Conservation (phyloP, 2,888 invertebrate species). For the Caenorhabditis uteleia region DNA sequence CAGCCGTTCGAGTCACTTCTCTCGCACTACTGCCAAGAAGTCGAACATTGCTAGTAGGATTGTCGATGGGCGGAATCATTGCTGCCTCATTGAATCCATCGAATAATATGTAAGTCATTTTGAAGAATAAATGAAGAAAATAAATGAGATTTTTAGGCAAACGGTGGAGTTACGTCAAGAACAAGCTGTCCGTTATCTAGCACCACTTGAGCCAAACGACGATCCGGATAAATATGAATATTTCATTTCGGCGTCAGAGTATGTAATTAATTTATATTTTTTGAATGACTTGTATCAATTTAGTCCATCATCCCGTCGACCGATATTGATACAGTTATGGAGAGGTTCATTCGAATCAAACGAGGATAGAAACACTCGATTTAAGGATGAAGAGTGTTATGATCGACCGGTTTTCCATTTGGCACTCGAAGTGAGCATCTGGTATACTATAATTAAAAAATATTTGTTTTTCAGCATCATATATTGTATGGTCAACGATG, state of each 20-base stretch:
- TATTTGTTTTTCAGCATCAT: too few relatives aligned
- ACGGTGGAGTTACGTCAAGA: constrained; percentile 16
- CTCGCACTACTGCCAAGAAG: constrained; percentile 33
- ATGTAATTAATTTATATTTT: background rate
- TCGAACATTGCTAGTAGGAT: constrained; percentile 31
- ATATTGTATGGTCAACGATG: constrained; percentile 15
- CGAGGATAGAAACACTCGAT: too few relatives aligned
- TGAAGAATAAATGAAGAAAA: background rate
- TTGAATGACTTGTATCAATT: background rate
- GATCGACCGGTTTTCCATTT: too few relatives aligned
- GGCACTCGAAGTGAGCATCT: too few relatives aligned
- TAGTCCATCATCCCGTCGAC: constrained; percentile 26
- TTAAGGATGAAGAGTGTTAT: too few relatives aligned
- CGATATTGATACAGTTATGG: constrained; percentile 31
- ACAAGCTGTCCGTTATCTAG: constrained; percentile 15
- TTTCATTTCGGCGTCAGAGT: constrained; percentile 31
- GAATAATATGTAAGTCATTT: constrained; percentile 30
- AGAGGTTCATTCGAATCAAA: constrained; percentile 10
- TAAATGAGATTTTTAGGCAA: too few relatives aligned
- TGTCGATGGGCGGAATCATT: constrained; percentile 38
- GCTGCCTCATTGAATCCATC: constrained; percentile 28
- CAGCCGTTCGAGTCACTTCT: constrained; percentile 12
- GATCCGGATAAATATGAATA: constrained; percentile 41
- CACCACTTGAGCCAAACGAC: constrained; percentile 36
- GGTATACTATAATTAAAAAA: too few relatives aligned